phyloP scores from a whole-genome alignment of 2,888 invertebrate genomes.

The Myopa testacea region DNA sequence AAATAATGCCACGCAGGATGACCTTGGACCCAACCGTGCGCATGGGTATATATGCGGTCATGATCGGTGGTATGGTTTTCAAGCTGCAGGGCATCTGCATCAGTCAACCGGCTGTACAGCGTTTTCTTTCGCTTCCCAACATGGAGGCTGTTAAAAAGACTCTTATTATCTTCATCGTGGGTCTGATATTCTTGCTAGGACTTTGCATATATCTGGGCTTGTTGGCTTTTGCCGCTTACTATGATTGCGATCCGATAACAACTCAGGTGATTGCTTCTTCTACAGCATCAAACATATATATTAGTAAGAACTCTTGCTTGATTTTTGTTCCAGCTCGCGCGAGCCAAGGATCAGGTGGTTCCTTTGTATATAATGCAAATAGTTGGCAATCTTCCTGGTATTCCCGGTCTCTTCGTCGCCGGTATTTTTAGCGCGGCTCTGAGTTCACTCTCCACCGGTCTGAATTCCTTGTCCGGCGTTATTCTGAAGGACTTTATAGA shows the following conservation, averaged over 20 bases:
- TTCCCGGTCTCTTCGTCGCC: constrained; percentile 88
- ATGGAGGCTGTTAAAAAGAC: constrained; percentile 77
- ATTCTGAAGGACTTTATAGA: constrained; percentile 82
- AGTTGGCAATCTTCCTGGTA: constrained; percentile 78
- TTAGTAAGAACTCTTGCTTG: background rate
- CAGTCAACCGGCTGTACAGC: constrained; percentile 86
- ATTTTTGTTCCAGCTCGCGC: constrained; percentile 71
- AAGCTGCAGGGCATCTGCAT: constrained; percentile 81
- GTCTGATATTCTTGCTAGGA: constrained; percentile 72
- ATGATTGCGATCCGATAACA: constrained; percentile 81
- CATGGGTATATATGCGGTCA: constrained; percentile 81
- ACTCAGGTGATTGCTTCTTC: constrained; percentile 72
- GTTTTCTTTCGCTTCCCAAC: constrained; percentile 80
- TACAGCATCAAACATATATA: background rate
- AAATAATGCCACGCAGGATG: constrained; percentile 70
- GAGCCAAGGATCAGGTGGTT: constrained; percentile 82
- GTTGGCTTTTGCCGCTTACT: constrained; percentile 78
- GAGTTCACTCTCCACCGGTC: constrained; percentile 81
- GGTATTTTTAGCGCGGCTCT: constrained; percentile 91
- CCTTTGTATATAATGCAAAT: constrained; percentile 87
- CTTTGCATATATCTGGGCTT: constrained; percentile 79
- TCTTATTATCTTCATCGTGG: constrained; percentile 74
- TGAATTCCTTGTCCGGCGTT: constrained; percentile 83
- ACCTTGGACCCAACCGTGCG: constrained; percentile 81
- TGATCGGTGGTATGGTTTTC: constrained; percentile 79